Evolutionary conservation across 2,888 invertebrate species (phyloP), one percentile per base, ranked within the genome.

Genomic region (Craniophora ligustri): DNA sequence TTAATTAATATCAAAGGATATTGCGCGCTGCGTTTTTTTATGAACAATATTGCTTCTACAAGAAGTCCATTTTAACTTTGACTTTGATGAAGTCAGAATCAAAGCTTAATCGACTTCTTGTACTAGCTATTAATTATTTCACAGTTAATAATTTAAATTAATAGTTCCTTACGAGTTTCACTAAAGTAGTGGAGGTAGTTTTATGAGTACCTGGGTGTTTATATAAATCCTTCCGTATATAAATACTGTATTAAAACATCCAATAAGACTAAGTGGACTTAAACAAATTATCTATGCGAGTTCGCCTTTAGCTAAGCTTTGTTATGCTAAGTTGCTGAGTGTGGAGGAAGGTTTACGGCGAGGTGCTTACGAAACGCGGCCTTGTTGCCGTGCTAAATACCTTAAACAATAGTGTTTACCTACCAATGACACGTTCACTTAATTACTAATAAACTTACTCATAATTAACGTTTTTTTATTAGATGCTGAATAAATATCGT

Each of bases 341-440:
- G 75, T 79, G 65, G 36, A 59, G 51, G 69, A 62, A 61, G 69
- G 67, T 74, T 73, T 72, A 74, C 56, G 21, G 10, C n/a, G 51
- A 50, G 41, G 36, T 35, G 39, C 55, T 79, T 76, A 66, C 67
- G 77, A 75, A 77, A 81, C 64, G 14, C 49, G 78, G 63, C 82
- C 82, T 82, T 79, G 82, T 58, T 54, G 44, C 34, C 66, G 63
- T 54, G 67, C 61, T 67, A 74, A 74, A 61, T 59, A 67, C 60
- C 26, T 47, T 28, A 57, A 45, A 70, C 65, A 72, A 80, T 69
- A 69, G 64, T 72, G 46, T 56, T 66, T 66, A 59, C 57, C 65
- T 57, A 65, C 65, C 61, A 72, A 68, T 78, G 75, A 78, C 70
- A 75, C 79, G 78, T 76, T 74, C 67, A 77, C 72, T 72, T 75